Evolutionary conservation across 2,888 invertebrate species (phyloP).

Genomic region (Tineola bisselliella): DNA sequence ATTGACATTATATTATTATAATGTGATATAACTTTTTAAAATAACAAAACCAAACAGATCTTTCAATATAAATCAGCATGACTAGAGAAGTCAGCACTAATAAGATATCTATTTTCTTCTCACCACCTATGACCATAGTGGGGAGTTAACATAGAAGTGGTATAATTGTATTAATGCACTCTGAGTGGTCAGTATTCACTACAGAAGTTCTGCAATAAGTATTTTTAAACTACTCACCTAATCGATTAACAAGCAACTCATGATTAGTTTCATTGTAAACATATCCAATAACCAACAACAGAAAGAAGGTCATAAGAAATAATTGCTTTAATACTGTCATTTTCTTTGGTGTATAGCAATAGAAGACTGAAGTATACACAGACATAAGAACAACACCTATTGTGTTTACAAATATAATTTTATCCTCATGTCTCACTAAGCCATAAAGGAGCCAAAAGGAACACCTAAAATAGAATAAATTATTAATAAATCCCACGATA

Average conservation of each 20-base stretch:
- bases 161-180: too few relatives aligned
- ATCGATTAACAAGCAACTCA: conserved; percentile 59
- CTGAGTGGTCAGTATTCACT: too few relatives aligned
- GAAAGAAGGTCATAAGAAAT: conserved; percentile 53
- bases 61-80: too few relatives aligned
- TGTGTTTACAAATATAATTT: conserved; percentile 78
- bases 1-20: too few relatives aligned
- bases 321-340: conserved; percentile 71
- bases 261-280: conserved; percentile 64
- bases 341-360: conserved; percentile 78
- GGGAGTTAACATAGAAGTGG: too few relatives aligned
- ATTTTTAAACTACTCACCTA: conserved; percentile 63
- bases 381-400: conserved; percentile 78
- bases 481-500: conserved; percentile 11
- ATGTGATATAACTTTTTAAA: too few relatives aligned
- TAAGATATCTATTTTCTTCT: too few relatives aligned
- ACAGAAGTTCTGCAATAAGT: too few relatives aligned
- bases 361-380: conserved; percentile 75
- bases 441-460: conserved; percentile 86
- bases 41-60: too few relatives aligned
- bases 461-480: conserved; percentile 62
- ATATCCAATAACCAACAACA: conserved; percentile 68
- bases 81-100: too few relatives aligned
- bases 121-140: too few relatives aligned
- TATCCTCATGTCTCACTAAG: conserved; percentile 74